These are phyloP conservation scores for Argyra leucocephala DNA, from an alignment of 2,888 invertebrate species.

Conservation along the genomic window DNA sequence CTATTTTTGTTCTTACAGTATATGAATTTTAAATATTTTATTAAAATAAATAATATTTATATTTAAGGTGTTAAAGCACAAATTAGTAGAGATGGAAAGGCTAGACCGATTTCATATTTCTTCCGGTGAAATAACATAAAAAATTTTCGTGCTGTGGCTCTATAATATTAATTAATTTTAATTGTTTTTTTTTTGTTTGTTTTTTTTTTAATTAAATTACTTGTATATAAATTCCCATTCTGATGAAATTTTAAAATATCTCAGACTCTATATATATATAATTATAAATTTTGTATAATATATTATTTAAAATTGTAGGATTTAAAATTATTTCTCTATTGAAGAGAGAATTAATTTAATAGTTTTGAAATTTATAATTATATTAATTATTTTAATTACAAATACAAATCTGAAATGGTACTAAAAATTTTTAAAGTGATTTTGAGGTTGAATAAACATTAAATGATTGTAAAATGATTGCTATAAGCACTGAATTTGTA, in stretches of 20 bases:
- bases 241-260: too few species aligned
- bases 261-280: too few species aligned
- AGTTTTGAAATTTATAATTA: too few species aligned
- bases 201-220: too few species aligned
- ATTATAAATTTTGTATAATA: too few species aligned
- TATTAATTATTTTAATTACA: neutral
- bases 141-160: constrained; percentile 12
- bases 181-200: too few species aligned
- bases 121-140: constrained; percentile 33
- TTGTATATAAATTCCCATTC: too few species aligned
- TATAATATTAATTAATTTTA: neutral
- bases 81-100: constrained; percentile 41
- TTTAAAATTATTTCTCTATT: too few species aligned
- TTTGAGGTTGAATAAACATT: neutral
- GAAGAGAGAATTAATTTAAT: too few species aligned
- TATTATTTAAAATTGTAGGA: too few species aligned
- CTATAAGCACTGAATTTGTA: neutral
- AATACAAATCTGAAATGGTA: neutral
- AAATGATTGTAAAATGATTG: neutral
- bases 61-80: constrained; percentile 35
- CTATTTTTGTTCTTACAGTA: neutral
- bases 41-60: constrained; percentile 7
- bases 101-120: constrained; percentile 34
- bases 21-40: too few species aligned
- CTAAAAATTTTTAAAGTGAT: neutral